These are phyloP conservation scores for Phoxinus dragarum DNA, from an alignment of 2,797 vertebrate genomes.

Conservation along the genomic window DNA sequence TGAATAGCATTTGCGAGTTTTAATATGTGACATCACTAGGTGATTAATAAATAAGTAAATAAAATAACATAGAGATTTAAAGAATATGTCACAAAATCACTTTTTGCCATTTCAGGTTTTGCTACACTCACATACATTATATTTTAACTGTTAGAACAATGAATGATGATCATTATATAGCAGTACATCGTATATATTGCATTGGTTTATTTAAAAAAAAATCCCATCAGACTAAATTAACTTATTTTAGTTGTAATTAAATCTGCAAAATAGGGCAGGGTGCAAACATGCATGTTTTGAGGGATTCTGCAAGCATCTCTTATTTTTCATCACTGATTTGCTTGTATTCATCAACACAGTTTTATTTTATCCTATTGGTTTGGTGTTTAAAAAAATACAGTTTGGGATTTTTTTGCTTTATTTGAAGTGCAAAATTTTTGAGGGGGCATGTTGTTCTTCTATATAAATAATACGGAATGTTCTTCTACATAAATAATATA, in stretches of 20 bases:
- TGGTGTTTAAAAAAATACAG: background rate
- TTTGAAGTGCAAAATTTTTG: background rate
- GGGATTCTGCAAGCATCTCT: background rate
- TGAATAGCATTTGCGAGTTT: background rate
- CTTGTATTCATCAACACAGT: background rate
- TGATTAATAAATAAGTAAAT: conserved; percentile 10
- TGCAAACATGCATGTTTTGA: background rate
- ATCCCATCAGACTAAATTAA: background rate
- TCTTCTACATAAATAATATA: no score
- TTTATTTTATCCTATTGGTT: background rate
- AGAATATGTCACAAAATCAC: background rate
- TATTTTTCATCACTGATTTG: background rate
- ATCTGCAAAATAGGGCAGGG: background rate
- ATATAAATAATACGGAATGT: background rate
- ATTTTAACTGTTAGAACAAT: background rate
- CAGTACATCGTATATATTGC: background rate
- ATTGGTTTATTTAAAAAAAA: background rate
- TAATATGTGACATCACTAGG: background rate
- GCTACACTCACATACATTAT: background rate
- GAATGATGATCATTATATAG: background rate
- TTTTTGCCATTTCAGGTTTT: background rate
- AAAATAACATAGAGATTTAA: background rate
- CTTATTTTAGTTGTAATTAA: conserved; percentile 15
- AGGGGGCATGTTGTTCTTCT: background rate
- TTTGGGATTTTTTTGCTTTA: no score